Percentiles rank a stretch among this genome's conserved stretches.
phyloP scores from a whole-genome alignment of 2,888 invertebrate genomes.

The Orthonychiurus folsomi region DNA sequence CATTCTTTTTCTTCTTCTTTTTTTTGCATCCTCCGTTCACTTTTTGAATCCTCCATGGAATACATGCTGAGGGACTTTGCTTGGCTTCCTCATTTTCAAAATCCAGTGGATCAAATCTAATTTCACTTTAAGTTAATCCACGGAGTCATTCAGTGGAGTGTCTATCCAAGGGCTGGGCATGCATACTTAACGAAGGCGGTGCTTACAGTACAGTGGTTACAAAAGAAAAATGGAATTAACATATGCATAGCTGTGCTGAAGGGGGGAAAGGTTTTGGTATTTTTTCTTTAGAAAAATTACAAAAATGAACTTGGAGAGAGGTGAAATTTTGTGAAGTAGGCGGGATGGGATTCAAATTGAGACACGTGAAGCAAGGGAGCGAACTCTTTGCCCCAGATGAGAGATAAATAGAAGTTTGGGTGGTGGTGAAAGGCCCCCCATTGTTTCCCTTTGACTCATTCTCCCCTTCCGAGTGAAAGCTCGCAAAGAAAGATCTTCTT shows the following conservation, averaged over 20 bases:
- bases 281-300: background rate
- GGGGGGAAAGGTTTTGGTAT: slow-evolving; percentile 14
- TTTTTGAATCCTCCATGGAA: too few species aligned
- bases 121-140: background rate
- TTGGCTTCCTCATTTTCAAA: too few species aligned
- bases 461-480: too few species aligned
- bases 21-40: background rate
- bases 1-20: background rate
- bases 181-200: background rate
- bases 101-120: too few species aligned
- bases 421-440: background rate
- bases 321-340: background rate
- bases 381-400: background rate
- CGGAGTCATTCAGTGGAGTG: background rate
- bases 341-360: too few species aligned
- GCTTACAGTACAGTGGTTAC: too few species aligned
- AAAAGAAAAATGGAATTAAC: too few species aligned
- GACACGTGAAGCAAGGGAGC: background rate
- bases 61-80: too few species aligned
- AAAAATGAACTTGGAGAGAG: background rate
- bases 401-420: background rate
- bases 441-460: background rate
- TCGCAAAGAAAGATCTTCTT: background rate
- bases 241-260: too few species aligned
- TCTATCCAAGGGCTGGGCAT: too few species aligned